These are phyloP conservation scores for Chaetodon auriga DNA, from an alignment of 2,113 vertebrate species.

Conservation along the genomic window DNA sequence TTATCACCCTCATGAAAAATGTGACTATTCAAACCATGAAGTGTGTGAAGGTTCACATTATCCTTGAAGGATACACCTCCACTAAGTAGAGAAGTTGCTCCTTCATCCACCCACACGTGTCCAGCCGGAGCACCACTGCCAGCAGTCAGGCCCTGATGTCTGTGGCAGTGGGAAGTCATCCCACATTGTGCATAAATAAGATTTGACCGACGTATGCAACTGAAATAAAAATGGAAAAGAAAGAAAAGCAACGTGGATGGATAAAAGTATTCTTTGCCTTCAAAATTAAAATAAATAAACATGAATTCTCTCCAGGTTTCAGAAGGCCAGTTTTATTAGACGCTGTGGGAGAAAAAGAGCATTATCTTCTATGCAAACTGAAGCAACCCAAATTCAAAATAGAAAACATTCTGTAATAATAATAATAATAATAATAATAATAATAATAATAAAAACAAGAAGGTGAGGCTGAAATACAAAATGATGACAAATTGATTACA, in stretches of 20 bases:
- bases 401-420: not conserved
- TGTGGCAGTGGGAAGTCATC: not conserved
- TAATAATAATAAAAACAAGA: not conserved
- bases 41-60: conserved; percentile 2
- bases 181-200: not conserved
- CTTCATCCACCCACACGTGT: not conserved
- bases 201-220: not conserved
- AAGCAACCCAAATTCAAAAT: not conserved
- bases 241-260: not conserved
- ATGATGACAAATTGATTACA: not conserved
- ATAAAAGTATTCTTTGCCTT: not conserved
- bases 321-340: not conserved
- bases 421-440: too few relatives aligned
- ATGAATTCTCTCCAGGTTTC: not conserved
- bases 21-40: not conserved
- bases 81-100: not conserved
- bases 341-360: not conserved
- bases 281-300: conserved; percentile 4
- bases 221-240: not conserved
- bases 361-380: not conserved
- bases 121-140: not conserved
- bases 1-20: not conserved
- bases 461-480: not conserved
- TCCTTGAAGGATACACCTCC: not conserved
- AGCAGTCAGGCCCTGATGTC: not conserved